Evolutionary conservation across 2,113 vertebrate species (phyloP), one percentile per base, ranked within the genome.

Genomic region (Rattus rattus): DNA sequence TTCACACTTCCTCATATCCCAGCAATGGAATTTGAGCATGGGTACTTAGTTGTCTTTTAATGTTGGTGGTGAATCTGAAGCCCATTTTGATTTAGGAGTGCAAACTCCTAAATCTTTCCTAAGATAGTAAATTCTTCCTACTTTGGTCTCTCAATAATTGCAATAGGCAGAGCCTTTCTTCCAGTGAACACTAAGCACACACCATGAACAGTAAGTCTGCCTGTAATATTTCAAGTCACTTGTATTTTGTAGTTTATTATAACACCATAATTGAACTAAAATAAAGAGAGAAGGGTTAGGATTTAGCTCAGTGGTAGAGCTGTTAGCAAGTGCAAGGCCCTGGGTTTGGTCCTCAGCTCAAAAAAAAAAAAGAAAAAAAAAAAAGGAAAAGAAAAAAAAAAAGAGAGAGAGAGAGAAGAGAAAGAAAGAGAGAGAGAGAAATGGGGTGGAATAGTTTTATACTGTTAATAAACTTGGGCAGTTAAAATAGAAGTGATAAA

Each of bases 401-500:
- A 3, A 43, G 43, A 43, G 43, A 43, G 43, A 43, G 43, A 43
- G 43, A 43, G 43, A 43, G 43, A 43, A 43, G 43, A 43, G 43
- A 43, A 3, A 43, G 43, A 43, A 3, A 43, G 43, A 43, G 43
- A 43, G 43, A 52, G 28, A 77, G 14, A 88, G 43, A 13, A 90
- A 47, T 26, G 43, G 65, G 20, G 65, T 17, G 1, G 3, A 65
- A 16, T 47, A 30, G 2, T 69, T 90, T 90, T 81, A 90, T 6
- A 65, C 1, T 39, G 19, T 70, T 76, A 85, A n/a, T 67, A 28
- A 80, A 88, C 54, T 86, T 59, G 2, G 8, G 6, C 1, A 91
- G 36, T 81, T 93, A 93, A 95, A 75, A 80, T 70, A 26, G 49
- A 49, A 97, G 85, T 39, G 43, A 20, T 83, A 72, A 88, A 91